These are phyloP conservation scores for Eutrigla gurnardus DNA, from an alignment of 2,797 vertebrate genomes.

Conservation along the genomic window DNA sequence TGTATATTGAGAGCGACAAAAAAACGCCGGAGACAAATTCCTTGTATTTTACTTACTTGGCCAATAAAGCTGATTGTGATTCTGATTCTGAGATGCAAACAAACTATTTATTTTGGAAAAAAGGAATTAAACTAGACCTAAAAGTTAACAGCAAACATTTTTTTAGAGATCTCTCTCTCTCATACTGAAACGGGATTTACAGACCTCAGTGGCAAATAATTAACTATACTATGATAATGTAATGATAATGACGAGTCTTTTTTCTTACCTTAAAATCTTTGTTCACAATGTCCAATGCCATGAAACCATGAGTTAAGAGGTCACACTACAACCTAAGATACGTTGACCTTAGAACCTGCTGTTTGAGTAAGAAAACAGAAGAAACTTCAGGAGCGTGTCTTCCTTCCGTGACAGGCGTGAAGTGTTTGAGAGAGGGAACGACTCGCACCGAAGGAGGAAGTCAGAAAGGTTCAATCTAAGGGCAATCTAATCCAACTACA, in stretches of 20 bases:
- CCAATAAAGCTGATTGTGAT: no score
- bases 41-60: no score
- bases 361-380: neutral
- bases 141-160: neutral
- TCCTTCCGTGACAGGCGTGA: neutral
- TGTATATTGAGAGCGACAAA: no score
- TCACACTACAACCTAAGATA: neutral
- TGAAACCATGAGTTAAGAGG: neutral
- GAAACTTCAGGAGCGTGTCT: neutral
- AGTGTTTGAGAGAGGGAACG: neutral
- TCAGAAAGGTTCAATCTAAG: neutral
- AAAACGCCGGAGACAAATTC: no score
- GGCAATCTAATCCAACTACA: neutral
- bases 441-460: slow-evolving; percentile 39
- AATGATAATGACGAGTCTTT: neutral
- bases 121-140: neutral
- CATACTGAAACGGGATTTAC: neutral
- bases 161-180: neutral
- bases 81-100: neutral
- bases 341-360: neutral
- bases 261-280: slow-evolving; percentile 39
- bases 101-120: neutral
- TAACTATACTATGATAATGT: neutral
- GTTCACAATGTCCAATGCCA: neutral
- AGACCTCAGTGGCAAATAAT: neutral